These are phyloP conservation scores for Threskiornis aethiopicus DNA, from an alignment of 2,797 vertebrate species.

Conservation along the genomic window DNA sequence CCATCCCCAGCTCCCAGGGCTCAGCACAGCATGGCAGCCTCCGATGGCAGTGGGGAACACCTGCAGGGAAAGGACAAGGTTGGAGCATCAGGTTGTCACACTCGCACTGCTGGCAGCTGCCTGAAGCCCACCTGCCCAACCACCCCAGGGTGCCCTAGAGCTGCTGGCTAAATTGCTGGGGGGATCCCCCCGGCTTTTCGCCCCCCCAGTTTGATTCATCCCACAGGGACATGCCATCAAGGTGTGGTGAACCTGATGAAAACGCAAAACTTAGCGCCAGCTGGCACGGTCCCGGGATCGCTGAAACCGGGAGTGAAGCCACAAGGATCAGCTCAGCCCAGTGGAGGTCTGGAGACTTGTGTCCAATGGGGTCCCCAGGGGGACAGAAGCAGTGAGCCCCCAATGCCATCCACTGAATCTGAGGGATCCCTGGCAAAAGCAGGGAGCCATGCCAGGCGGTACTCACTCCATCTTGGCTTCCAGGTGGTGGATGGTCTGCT, in stretches of 20 bases:
- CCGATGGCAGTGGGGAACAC: not conserved
- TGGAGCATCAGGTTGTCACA: not conserved
- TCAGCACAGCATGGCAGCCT: constrained; percentile 12
- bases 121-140: not conserved
- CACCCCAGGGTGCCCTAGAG: not conserved
- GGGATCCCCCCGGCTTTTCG: rapidly evolving
- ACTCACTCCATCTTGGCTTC: constrained; percentile 93
- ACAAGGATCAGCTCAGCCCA: not conserved
- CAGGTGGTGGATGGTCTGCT: constrained; percentile 86
- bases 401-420: rapidly evolving
- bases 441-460: not conserved
- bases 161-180: not conserved
- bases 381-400: not conserved
- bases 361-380: not conserved
- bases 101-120: rapidly evolving
- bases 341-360: not conserved
- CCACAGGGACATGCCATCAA: not conserved
- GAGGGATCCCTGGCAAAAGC: not conserved
- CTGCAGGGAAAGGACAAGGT: not conserved
- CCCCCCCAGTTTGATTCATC: not conserved
- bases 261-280: not conserved
- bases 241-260: not conserved
- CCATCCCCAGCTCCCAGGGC: not conserved
- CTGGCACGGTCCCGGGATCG: rapidly evolving
- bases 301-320: not conserved